A percentile compares a stretch with the other conserved stretches of the same genome.
Evolutionary conservation across 2,797 vertebrate genomes (phyloP).

Genomic region (Pangasius krempfi): DNA sequence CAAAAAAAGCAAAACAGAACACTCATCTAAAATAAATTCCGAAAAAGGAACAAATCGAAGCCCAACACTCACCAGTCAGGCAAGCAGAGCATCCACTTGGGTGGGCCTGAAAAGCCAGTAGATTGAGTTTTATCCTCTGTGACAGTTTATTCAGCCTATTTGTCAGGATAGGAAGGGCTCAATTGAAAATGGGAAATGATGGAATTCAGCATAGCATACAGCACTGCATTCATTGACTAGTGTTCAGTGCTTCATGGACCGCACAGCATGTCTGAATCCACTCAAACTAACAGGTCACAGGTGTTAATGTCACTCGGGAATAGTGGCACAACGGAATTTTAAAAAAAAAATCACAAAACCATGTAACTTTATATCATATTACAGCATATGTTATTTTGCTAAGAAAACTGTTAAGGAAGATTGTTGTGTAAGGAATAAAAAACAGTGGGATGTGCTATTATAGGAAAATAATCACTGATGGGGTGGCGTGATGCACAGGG

Average conservation of each 20-base stretch:
- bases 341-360: too few relatives aligned
- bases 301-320: background rate
- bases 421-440: background rate
- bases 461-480: background rate
- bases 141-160: conserved; percentile 37
- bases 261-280: conserved; percentile 1
- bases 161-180: conserved; percentile 37
- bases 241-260: background rate
- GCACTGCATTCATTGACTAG: conserved; percentile 6
- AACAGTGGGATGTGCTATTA: background rate
- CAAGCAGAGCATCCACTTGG: conserved; percentile 26
- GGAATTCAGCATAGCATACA: conserved; percentile 27
- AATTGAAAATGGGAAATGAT: conserved; percentile 33
- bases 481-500: background rate
- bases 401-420: background rate
- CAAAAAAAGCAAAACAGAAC: background rate
- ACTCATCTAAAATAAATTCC: background rate
- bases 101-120: conserved; percentile 25
- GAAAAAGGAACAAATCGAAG: conserved; percentile 4
- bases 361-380: background rate
- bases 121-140: conserved; percentile 42
- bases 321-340: background rate
- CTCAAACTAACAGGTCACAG: background rate
- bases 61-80: conserved; percentile 11
- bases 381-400: background rate